Evolutionary conservation across 2,888 invertebrate species (phyloP), one percentile per base, ranked within the genome.

Genomic region (Drosophila paucipuncta): DNA sequence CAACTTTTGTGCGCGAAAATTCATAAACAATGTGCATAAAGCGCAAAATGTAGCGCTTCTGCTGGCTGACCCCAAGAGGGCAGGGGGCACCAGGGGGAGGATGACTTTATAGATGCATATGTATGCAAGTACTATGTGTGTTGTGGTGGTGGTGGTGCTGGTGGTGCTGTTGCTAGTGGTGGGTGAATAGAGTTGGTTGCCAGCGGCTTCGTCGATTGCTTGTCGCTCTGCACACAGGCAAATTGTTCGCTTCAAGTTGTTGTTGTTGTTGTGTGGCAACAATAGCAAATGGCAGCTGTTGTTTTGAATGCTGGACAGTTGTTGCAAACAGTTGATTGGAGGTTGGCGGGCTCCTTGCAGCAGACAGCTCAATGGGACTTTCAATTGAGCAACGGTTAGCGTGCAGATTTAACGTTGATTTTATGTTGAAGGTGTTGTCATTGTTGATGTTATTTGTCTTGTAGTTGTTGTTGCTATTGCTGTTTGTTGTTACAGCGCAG

Each of bases 1-100:
- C 87, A 89, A 83, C 81, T 89, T 89, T 90, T 88, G 89, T 89
- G 85, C 76, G 78, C 87, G 86, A 82, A 88, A 87, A 88, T 87
- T 87, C 89, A 87, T 87, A 87, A 87, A 87, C 87, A 87, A 87
- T 86, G 86, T 83, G 83, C 83, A 85, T 85, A 87, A 85, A 86
- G 87, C 85, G 85, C 85, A 85, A 86, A 85, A 88, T 88, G 86
- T 88, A 82, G 88, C 88, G 86, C 85, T 85, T 88, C 82, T 82
- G 79, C 68, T 52, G 33, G 71, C 30, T 80, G 83, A 76, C 77
- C 74, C 79, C 75, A 72, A 65, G 67, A 68, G 76, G 54, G 22
- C 22, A 63, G 25, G 50, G 0, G 3, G 16, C 47, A 47, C 13
- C 13, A 18, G 55, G 4, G 25, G 4, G 10, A 6, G 6, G 22